phyloP scores from a whole-genome alignment of 2,113 vertebrate species.

The Phyllostomus hastatus region DNA sequence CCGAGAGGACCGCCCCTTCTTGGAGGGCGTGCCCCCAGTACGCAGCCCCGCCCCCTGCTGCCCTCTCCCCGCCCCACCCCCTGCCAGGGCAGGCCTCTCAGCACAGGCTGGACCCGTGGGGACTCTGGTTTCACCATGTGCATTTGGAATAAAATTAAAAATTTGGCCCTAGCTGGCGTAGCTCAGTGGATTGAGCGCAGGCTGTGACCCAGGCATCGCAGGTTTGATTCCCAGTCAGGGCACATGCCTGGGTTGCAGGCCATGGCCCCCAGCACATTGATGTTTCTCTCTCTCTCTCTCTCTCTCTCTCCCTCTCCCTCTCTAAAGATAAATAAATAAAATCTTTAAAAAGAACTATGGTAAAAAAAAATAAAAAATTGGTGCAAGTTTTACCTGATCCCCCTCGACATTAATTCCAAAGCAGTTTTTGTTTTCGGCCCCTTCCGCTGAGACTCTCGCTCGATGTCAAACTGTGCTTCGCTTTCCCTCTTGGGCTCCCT shows the following conservation, averaged over 20 bases:
- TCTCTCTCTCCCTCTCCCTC: no score
- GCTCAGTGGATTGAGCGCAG: no score
- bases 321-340: no score
- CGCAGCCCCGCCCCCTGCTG: not conserved
- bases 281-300: no score
- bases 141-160: not conserved
- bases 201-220: no score
- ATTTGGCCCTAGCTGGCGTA: no score
- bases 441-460: not conserved
- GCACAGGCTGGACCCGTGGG: fast-evolving
- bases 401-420: not conserved
- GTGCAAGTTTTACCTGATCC: not conserved
- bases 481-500: not conserved
- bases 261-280: no score
- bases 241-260: no score
- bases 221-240: no score
- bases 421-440: not conserved
- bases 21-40: conserved; percentile 42
- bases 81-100: not conserved
- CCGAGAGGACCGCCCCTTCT: conserved; percentile 23
- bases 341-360: no score
- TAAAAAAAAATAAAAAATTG: not conserved
- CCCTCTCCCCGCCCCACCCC: not conserved
- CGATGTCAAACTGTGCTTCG: not conserved
- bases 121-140: not conserved